Percentiles rank a stretch among this genome's conserved stretches.
Evolutionary conservation across 64 coral and sea anemone species (phyloP).

Genomic region (Trachythela sp.): DNA sequence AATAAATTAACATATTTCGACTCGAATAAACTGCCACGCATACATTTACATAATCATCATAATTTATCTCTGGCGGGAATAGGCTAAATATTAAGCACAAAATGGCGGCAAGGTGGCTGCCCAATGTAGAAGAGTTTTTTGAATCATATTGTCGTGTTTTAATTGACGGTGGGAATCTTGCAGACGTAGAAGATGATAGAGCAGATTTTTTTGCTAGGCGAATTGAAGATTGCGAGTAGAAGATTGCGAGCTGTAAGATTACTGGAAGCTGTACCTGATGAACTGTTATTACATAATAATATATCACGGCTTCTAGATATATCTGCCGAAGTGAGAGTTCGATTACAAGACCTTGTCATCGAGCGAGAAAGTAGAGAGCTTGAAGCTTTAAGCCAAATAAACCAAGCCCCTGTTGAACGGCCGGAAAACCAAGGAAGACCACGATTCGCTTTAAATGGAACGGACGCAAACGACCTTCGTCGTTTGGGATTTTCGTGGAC

Average conservation of each 20-base stretch:
- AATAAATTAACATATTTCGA: neutral
- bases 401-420: neutral
- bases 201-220: neutral
- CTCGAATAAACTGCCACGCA: neutral
- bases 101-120: neutral
- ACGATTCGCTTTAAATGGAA: neutral
- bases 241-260: neutral
- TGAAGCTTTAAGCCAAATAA: neutral
- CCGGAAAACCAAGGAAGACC: neutral
- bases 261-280: neutral
- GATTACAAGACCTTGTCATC: neutral
- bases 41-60: neutral
- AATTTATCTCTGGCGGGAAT: neutral
- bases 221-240: neutral
- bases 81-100: neutral
- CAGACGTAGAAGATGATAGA: conserved; percentile 5
- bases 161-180: neutral
- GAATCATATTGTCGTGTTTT: neutral
- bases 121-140: conserved; percentile 5
- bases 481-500: neutral
- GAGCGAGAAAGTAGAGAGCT: neutral
- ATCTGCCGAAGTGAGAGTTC: neutral
- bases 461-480: neutral
- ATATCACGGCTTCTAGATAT: neutral
- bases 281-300: neutral